phyloP scores from a whole-genome alignment of 2,888 invertebrate genomes.

The Marronus borbonicus region DNA sequence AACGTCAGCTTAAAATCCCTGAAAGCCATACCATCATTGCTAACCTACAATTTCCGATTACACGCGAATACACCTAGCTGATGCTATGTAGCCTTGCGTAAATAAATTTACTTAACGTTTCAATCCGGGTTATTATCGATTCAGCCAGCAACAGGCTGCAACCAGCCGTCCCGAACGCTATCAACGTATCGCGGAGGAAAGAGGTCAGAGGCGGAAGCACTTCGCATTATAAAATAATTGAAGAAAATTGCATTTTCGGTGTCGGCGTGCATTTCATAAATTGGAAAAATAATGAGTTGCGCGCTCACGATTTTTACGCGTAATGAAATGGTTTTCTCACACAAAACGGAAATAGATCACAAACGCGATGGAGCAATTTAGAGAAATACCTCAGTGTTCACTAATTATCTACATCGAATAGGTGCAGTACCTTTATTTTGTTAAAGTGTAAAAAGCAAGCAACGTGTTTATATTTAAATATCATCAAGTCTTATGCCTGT shows the following conservation, averaged over 20 bases:
- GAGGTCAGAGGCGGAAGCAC: conserved; percentile 3
- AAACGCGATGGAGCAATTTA: background rate
- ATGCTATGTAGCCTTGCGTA: background rate
- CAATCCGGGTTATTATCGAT: conserved; percentile 20
- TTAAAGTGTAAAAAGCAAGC: too few relatives aligned
- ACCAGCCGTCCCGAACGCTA: background rate
- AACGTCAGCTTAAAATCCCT: background rate
- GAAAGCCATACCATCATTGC: background rate
- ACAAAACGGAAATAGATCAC: background rate
- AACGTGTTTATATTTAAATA: too few relatives aligned
- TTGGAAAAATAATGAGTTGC: background rate
- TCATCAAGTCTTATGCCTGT: too few relatives aligned
- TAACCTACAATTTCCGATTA: background rate
- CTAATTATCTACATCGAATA: too few relatives aligned
- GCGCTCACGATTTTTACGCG: background rate
- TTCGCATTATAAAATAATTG: background rate
- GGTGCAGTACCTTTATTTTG: too few relatives aligned
- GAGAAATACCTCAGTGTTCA: background rate
- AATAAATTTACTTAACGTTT: conserved; percentile 27
- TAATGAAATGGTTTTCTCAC: background rate
- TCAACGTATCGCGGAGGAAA: background rate
- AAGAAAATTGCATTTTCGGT: background rate
- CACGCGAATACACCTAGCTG: background rate
- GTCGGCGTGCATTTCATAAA: background rate
- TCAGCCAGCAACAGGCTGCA: conserved; percentile 25